These are phyloP conservation scores for Leptobrachium ailaonicum DNA, from an alignment of 2,113 vertebrate species.

Conservation along the genomic window DNA sequence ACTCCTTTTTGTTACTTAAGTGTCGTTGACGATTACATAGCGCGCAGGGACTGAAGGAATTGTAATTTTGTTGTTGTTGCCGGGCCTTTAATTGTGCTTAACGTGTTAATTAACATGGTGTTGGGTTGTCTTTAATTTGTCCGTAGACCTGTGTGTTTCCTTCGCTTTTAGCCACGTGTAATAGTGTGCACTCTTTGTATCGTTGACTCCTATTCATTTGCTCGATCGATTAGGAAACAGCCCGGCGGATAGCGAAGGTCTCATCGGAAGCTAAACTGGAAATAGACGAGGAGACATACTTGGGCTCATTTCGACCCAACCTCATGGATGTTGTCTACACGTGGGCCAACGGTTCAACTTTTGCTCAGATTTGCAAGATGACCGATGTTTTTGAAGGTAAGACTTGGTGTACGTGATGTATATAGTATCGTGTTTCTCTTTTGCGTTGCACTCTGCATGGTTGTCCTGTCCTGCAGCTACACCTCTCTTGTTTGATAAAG, in stretches of 20 bases:
- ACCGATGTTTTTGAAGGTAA: slow-evolving; percentile 97
- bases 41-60: no score
- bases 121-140: no score
- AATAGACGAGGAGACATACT: slow-evolving; percentile 89
- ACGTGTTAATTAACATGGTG: no score
- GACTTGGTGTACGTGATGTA: background rate
- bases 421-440: no score
- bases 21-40: no score
- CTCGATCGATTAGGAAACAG: slow-evolving; percentile 81
- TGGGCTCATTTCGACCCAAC: slow-evolving; percentile 89
- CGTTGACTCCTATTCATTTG: background rate
- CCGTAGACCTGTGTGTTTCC: no score
- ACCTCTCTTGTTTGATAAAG: no score
- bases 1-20: no score
- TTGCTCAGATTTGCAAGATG: slow-evolving; percentile 98
- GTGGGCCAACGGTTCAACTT: slow-evolving; percentile 92
- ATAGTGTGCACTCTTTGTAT: background rate
- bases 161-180: background rate
- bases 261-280: slow-evolving; percentile 97
- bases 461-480: no score
- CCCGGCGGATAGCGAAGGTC: slow-evolving; percentile 93
- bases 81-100: no score
- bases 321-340: slow-evolving; percentile 96
- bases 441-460: no score
- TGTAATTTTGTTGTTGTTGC: no score